Percentiles rank a stretch among this genome's conserved stretches.
phyloP scores from a whole-genome alignment of 2,113 vertebrate species.

The Rostratula benghalensis region DNA sequence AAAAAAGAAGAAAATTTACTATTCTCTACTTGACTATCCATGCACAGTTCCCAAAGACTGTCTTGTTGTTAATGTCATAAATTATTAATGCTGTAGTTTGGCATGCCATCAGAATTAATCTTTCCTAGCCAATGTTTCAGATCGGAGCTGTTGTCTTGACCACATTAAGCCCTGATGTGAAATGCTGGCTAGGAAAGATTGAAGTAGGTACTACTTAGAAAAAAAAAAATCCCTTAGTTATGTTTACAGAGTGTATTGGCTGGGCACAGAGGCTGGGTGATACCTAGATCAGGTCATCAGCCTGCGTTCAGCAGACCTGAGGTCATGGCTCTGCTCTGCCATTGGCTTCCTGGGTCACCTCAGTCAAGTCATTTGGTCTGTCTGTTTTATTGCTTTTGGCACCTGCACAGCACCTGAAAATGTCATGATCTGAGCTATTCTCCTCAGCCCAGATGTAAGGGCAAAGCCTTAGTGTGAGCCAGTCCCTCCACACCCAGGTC shows the following conservation, averaged over 20 bases:
- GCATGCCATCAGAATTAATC: neutral
- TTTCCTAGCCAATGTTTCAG: neutral
- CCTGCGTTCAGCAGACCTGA: neutral
- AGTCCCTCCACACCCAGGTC: neutral
- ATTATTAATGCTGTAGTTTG: neutral
- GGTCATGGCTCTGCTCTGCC: neutral
- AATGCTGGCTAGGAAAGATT: fast-evolving
- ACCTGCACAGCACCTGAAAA: neutral
- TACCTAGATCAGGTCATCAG: neutral
- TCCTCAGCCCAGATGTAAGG: neutral
- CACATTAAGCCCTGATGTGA: neutral
- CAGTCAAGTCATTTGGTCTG: neutral
- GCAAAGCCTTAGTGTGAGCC: neutral
- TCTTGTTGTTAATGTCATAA: neutral
- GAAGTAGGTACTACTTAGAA: neutral
- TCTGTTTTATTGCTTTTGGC: neutral
- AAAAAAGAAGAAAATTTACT: neutral
- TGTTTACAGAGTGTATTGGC: neutral
- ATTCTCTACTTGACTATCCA: neutral
- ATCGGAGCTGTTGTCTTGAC: neutral
- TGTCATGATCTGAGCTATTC: neutral
- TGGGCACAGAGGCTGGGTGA: neutral
- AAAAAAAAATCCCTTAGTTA: neutral
- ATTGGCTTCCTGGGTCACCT: neutral
- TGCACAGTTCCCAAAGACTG: neutral